A percentile compares a stretch with the other conserved stretches of the same genome.
Conservation (phyloP, 2,888 invertebrate genomes). For the Hoplodrina ambigua region DNA sequence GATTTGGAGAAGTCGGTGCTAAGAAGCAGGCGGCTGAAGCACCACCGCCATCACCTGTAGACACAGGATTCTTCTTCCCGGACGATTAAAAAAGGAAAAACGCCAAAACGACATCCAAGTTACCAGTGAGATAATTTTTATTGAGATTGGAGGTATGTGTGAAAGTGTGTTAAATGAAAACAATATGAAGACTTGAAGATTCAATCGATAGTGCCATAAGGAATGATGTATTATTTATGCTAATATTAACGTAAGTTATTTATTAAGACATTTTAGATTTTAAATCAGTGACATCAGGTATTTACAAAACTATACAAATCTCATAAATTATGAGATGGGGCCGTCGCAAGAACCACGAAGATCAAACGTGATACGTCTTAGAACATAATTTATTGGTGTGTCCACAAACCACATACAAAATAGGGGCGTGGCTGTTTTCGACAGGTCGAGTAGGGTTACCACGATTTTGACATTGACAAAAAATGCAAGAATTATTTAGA, state of each 20-base stretch:
- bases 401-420: slow-evolving; percentile 21
- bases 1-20: slow-evolving; percentile 56
- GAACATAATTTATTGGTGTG: slow-evolving; percentile 38
- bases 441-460: background rate
- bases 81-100: slow-evolving; percentile 49
- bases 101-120: slow-evolving; percentile 7
- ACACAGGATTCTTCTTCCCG: slow-evolving; percentile 63
- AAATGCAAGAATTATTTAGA: slow-evolving; percentile 7
- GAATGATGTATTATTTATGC: slow-evolving; percentile 46
- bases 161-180: slow-evolving; percentile 28
- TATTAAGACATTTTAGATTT: slow-evolving; percentile 23
- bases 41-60: background rate
- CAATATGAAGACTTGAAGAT: slow-evolving; percentile 29
- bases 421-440: background rate
- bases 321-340: slow-evolving; percentile 4
- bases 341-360: slow-evolving; percentile 14
- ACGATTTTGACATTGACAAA: background rate
- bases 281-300: slow-evolving; percentile 21
- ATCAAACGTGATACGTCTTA: slow-evolving; percentile 21
- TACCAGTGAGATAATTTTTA: slow-evolving; percentile 53
- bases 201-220: slow-evolving; percentile 48
- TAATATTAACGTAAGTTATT: slow-evolving; percentile 32
- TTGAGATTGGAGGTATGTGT: slow-evolving; percentile 13
- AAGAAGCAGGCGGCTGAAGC: background rate
- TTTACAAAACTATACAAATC: slow-evolving; percentile 24